Evolutionary conservation across 1,140 invertebrate genomes (phyloP).

Genomic region (Matsumurasca onukii): DNA sequence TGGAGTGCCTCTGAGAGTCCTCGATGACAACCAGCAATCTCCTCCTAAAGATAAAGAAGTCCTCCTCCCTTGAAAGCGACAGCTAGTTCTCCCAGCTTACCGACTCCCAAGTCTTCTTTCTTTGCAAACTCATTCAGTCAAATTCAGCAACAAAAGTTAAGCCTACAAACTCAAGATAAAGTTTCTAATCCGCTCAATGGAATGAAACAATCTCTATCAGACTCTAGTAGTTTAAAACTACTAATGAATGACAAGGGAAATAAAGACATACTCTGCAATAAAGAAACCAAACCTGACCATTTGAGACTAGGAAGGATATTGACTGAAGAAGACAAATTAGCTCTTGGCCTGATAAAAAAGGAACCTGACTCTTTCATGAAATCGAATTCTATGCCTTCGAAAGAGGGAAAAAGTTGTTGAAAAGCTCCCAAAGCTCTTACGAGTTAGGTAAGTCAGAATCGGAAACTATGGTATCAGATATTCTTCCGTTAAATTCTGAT

Average conservation of each 20-base stretch:
- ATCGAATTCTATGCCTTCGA: conserved; percentile 50
- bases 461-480: conserved; percentile 41
- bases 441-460: conserved; percentile 47
- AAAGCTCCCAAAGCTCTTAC: conserved; percentile 52
- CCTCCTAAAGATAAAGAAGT: conserved; percentile 43
- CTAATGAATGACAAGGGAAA: conserved; percentile 1
- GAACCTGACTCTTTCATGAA: conserved; percentile 43
- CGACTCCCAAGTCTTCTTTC: conserved; percentile 56
- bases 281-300: conserved; percentile 16
- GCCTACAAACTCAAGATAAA: conserved; percentile 49
- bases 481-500: conserved; percentile 58
- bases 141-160: conserved; percentile 35
- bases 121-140: conserved; percentile 66
- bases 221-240: conserved; percentile 25
- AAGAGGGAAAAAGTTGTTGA: conserved; percentile 55
- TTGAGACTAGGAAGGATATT: conserved; percentile 23
- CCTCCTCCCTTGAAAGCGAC: conserved; percentile 48
- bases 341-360: conserved; percentile 42
- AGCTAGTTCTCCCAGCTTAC: conserved; percentile 52
- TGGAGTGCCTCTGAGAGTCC: conserved; percentile 53
- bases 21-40: conserved; percentile 55
- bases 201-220: conserved; percentile 33
- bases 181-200: conserved; percentile 36
- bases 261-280: conserved; percentile 18
- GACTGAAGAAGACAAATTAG: conserved; percentile 29